Base-by-base conservation (phyloP, 2,797 vertebrate species). In the Carcharodon carcharias region DNA sequence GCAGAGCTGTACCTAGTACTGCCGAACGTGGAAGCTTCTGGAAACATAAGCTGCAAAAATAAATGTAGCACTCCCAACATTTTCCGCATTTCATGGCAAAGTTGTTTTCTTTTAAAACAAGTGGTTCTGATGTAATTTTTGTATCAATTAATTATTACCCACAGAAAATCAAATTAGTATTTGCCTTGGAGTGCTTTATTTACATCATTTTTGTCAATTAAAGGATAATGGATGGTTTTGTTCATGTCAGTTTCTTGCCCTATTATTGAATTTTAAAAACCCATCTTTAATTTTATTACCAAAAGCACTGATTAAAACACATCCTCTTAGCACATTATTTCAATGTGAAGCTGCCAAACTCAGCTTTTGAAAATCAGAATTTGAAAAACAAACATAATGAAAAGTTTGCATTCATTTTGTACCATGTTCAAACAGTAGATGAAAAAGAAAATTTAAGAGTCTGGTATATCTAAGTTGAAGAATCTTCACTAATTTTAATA, bases 21-120 rank as follows among this genome's bases (percentile, higher is more conserved):
- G 45, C 96, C 14, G 16, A 58, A 96, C 50, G 73, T 96, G 0
- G 0, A 96, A 96, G 96, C 23, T 73, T 87, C 71, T 87, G 45
- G 96, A 96, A 7, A 93, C 35, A 45, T 82, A 77, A 69, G 23
- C 18, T 95, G 3, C 16, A 95, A 31, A 50, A 71, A 54, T 95
- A 45, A 95, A 50, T 67, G n/a, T n/a, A 95, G 65, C 40, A 71
- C 23, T 63, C 40, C 40, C 54, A 95, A 5, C 31, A 95, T 56
- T 73, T 73, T 77, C 50, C 11, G 50, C 50, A 73, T 50, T 73
- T 73, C 28, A 71, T 56, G 26, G 67, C 40, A 73, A 73, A 69
- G 45, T 45, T 45, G 21, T 26, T 95, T 69, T 40, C 1, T 54
- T 16, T 95, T 54, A 3, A 28, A 28, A 89, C 6, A 88, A 69